These are phyloP conservation scores for Manacus vitellinus DNA, from an alignment of 2,113 vertebrate genomes.

Conservation along the genomic window DNA sequence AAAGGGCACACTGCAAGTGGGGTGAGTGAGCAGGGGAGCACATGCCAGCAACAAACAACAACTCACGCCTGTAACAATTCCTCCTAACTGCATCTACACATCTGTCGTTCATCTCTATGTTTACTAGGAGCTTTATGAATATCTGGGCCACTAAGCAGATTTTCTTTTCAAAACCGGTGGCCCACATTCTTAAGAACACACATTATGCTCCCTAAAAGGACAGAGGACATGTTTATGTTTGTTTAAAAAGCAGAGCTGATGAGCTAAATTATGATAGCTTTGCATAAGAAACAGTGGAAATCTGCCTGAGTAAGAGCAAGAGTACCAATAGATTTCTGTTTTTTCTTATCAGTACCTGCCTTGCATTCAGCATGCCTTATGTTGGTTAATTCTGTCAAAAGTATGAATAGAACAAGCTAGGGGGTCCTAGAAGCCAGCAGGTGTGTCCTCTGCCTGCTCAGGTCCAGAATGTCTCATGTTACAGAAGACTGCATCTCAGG, in stretches of 20 bases:
- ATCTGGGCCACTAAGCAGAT: constrained; percentile 60
- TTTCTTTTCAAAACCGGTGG: constrained; percentile 36
- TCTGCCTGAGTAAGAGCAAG: not conserved
- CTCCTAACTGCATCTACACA: not conserved
- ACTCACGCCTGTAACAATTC: not conserved
- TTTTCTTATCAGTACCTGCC: not conserved
- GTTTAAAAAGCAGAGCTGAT: not conserved
- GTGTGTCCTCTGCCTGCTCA: not conserved
- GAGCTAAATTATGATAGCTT: not conserved
- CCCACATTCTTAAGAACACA: constrained; percentile 13
- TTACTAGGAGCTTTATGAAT: constrained; percentile 17
- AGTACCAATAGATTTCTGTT: not conserved
- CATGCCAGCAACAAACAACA: not conserved
- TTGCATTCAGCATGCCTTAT: rapidly evolving
- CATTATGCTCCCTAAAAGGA: not conserved
- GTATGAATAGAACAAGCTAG: not conserved
- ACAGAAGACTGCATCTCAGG: not conserved
- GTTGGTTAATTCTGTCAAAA: not conserved
- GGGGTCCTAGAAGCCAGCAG: not conserved
- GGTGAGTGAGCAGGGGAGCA: not conserved
- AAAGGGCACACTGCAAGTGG: not conserved
- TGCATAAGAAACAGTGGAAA: not conserved
- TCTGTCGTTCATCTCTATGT: not conserved
- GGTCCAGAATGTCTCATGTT: not conserved
- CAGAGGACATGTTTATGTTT: not conserved